These are phyloP conservation scores for Molossus alvarezi DNA, from an alignment of 2,797 vertebrate species.

Conservation along the genomic window DNA sequence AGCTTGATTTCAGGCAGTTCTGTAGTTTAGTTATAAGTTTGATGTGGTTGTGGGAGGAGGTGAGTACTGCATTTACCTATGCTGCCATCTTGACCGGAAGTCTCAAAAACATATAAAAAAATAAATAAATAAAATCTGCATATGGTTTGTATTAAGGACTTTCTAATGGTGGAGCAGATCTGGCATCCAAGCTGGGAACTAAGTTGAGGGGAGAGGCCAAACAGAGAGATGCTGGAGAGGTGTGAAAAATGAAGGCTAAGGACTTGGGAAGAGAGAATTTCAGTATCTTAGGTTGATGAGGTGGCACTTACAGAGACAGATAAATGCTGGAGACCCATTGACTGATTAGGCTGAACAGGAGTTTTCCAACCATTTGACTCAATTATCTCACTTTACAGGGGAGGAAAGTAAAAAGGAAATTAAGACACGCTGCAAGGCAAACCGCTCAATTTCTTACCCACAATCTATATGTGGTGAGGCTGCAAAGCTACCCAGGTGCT, in stretches of 20 bases:
- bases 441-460: background rate
- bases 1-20: too few species aligned
- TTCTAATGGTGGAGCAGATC: background rate
- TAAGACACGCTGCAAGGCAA: background rate
- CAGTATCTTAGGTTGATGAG: background rate
- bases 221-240: background rate
- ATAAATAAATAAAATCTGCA: background rate
- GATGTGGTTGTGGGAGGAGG: too few species aligned
- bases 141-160: constrained; percentile 16
- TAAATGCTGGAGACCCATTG: background rate
- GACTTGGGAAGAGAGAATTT: background rate
- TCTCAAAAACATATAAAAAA: too few species aligned
- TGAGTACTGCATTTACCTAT: too few species aligned
- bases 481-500: background rate
- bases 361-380: background rate
- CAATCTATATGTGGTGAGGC: background rate
- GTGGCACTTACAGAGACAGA: background rate
- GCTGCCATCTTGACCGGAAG: too few species aligned
- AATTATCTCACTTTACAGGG: background rate
- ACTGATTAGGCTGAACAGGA: background rate
- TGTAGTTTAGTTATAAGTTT: too few species aligned
- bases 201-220: background rate
- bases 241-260: background rate
- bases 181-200: background rate
- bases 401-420: background rate